Conservation (phyloP, 2,888 invertebrate species). For the Galeruca laticollis region DNA sequence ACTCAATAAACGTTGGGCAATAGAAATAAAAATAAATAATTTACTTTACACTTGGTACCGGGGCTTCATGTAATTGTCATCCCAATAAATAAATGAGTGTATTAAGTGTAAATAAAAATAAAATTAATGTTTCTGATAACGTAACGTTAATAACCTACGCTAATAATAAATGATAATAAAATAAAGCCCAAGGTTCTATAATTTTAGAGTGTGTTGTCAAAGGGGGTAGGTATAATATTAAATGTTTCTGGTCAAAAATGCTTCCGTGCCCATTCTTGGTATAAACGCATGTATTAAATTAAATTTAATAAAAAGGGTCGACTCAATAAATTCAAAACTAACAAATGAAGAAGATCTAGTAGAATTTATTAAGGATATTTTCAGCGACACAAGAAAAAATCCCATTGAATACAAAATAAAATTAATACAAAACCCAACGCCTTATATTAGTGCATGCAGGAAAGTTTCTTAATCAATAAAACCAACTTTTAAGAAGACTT, state of each 20-base stretch:
- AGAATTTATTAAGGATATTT: slow-evolving; percentile 32
- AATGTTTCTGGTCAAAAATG: slow-evolving; percentile 34
- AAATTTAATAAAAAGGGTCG: slow-evolving; percentile 38
- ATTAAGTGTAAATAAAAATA: slow-evolving; percentile 20
- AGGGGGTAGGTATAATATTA: slow-evolving; percentile 29
- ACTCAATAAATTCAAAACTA: slow-evolving; percentile 25
- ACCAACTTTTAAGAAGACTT: slow-evolving; percentile 31
- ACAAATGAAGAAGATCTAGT: slow-evolving; percentile 31
- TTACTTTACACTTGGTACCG: slow-evolving; percentile 36
- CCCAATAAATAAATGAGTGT: slow-evolving; percentile 25
- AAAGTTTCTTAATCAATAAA: slow-evolving; percentile 38
- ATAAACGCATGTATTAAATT: slow-evolving; percentile 32
- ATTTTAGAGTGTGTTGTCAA: slow-evolving; percentile 38
- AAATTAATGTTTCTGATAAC: slow-evolving; percentile 11
- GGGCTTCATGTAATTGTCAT: slow-evolving; percentile 41
- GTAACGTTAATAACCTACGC: slow-evolving; percentile 33
- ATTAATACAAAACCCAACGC: too few species aligned
- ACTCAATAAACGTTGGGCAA: slow-evolving; percentile 28
- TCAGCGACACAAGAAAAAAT: slow-evolving; percentile 29
- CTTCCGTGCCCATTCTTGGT: slow-evolving; percentile 28
- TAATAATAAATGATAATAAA: slow-evolving; percentile 41
- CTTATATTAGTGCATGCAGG: slow-evolving; percentile 36
- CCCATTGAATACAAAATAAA: slow-evolving; percentile 39
- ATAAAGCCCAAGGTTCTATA: slow-evolving; percentile 34
- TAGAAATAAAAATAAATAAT: slow-evolving; percentile 32